phyloP scores from a whole-genome alignment of 2,797 vertebrate species.

The Gorsachius magnificus region DNA sequence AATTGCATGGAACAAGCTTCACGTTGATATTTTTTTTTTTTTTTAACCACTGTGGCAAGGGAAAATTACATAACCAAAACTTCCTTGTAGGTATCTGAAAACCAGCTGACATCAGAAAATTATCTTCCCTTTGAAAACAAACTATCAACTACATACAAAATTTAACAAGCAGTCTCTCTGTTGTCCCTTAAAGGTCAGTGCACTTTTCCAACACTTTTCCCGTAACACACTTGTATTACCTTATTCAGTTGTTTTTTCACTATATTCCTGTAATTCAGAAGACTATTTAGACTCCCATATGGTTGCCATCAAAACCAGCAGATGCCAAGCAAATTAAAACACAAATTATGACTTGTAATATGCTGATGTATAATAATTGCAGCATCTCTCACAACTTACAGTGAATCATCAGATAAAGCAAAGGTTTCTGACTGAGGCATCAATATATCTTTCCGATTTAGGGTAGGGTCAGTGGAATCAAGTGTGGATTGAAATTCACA shows the following conservation, averaged over 20 bases:
- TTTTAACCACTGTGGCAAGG: background rate
- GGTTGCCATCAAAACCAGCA: constrained; percentile 69
- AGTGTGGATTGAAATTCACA: background rate
- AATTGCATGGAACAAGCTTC: background rate
- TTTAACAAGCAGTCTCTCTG: background rate
- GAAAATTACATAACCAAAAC: constrained; percentile 1
- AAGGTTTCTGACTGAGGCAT: constrained; percentile 26
- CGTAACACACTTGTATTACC: constrained; percentile 23
- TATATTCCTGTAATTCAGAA: constrained; percentile 62
- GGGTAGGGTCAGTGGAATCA: background rate
- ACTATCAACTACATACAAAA: background rate
- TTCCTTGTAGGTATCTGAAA: background rate
- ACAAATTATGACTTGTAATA: constrained; percentile 72
- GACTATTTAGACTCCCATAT: constrained; percentile 64
- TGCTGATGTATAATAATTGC: constrained; percentile 59
- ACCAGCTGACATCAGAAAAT: background rate
- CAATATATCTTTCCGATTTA: background rate
- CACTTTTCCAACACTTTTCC: constrained; percentile 32
- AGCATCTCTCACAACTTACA: constrained; percentile 42
- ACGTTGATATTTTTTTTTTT: background rate
- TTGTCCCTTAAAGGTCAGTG: constrained; percentile 7
- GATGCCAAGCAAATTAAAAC: constrained; percentile 73
- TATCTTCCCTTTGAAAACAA: background rate
- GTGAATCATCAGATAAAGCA: constrained; percentile 54
- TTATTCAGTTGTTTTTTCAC: constrained; percentile 46